Evolutionary conservation across 1,140 invertebrate genomes (phyloP).

Genomic region (Atta cephalotes): DNA sequence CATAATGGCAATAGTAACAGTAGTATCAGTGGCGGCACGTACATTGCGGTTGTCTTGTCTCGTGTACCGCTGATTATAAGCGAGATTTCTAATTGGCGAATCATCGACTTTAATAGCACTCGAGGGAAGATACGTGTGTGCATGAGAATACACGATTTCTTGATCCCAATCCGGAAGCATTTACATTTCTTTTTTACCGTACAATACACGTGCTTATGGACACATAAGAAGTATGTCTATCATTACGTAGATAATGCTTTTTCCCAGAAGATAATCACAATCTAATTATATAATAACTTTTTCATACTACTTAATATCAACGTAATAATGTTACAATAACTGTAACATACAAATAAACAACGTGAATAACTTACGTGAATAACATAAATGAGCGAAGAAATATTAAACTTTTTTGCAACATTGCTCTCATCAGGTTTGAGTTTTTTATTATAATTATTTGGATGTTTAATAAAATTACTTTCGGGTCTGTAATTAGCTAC

Average conservation of each 20-base stretch:
- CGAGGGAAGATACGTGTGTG: constrained; percentile 60
- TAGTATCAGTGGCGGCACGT: constrained; percentile 55
- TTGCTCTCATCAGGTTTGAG: no score
- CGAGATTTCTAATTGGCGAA: constrained; percentile 74
- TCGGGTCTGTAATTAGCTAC: no score
- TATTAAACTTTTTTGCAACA: no score
- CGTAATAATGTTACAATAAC: no score
- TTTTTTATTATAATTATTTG: no score
- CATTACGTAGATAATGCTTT: neutral
- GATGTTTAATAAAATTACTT: no score
- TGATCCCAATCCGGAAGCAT: constrained; percentile 54
- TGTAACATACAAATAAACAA: no score
- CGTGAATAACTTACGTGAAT: no score
- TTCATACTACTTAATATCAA: no score
- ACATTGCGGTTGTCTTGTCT: neutral
- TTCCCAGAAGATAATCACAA: neutral
- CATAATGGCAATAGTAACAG: constrained; percentile 67
- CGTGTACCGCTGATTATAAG: constrained; percentile 58
- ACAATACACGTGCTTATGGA: neutral
- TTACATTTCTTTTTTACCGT: constrained; percentile 24
- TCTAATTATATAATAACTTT: no score
- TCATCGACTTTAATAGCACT: constrained; percentile 69
- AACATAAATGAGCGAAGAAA: no score
- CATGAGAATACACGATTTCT: constrained; percentile 60
- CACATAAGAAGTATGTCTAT: neutral